Evolutionary conservation across 2,797 vertebrate species (phyloP), one percentile per base, ranked within the genome.

Genomic region (Silurus aristotelis): DNA sequence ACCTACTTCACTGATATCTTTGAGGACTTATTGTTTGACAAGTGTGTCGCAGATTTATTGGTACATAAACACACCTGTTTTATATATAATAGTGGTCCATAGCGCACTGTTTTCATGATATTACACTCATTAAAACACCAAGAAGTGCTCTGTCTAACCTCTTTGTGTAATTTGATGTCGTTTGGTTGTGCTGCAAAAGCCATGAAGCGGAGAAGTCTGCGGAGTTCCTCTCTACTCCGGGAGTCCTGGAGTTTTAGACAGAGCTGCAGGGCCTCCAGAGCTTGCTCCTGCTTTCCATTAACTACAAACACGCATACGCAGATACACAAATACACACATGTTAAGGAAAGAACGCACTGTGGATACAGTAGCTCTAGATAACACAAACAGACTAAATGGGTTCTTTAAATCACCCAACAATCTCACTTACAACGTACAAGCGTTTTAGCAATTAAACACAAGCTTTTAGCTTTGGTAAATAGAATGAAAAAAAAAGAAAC

Each of bases 171-270:
- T 89, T 96, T 96, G 90, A 98, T 92, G 90, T 97, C 96, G 27
- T 95, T 93, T 25, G 93, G 91, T 86, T 94, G 94, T 82, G 96
- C 96, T 75, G 97, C 97, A 3, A 95, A 87, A 13, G 97, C 95
- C 98, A 99, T 99, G 92, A 99, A 99, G 87, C 96, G 96, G 27
- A 99, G 93, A 0, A 99, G 94, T 43, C 96, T 94, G 83, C 97
- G 96, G 5, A 99, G 97, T 90, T 99, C 98, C 92, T 99, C 98
- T 90, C 97, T 95, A 87, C 94, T 96, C 87, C 94, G 95, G n/a
- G 96, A 94, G 92, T 97, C 96, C 86, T 99, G 94, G 89, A 99
- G 96, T 90, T 97, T 99, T 88, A 99, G 89, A 89, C 97, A 97
- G 72, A 99, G 95, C 89, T 99, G 98, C 89, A 98, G 87, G 31